Percentiles rank a stretch among this genome's conserved stretches.
Evolutionary conservation across 2,888 invertebrate genomes (phyloP).

Genomic region (Hanleya hanleyi): DNA sequence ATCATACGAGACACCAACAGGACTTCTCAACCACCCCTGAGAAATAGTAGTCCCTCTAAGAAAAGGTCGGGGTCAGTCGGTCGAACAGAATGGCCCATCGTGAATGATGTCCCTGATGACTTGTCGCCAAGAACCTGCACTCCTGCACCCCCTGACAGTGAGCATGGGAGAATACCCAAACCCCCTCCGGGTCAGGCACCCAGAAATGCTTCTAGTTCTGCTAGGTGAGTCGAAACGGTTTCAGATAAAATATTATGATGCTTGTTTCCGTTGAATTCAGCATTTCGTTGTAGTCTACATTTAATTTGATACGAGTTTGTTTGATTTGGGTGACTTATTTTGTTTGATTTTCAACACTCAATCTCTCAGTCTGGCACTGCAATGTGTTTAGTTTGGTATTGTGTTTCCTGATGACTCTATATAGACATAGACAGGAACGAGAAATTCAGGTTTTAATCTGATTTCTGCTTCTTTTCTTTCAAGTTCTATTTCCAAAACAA

Average conservation of each 20-base stretch:
- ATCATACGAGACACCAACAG: not conserved
- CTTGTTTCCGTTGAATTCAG: not conserved
- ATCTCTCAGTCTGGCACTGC: not conserved
- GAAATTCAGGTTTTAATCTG: no score
- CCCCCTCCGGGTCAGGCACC: conserved; percentile 66
- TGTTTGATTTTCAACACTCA: not conserved
- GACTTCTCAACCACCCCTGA: not conserved
- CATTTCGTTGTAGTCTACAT: not conserved
- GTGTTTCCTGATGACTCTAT: not conserved
- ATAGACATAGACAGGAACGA: no score
- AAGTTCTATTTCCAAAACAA: no score
- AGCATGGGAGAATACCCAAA: conserved; percentile 51
- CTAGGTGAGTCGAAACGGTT: conserved; percentile 52
- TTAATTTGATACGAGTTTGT: not conserved
- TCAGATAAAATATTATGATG: not conserved
- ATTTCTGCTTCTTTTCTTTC: no score
- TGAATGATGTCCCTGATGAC: not conserved
- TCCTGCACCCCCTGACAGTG: conserved; percentile 9
- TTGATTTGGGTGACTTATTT: not conserved
- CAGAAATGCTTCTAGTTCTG: conserved; percentile 55
- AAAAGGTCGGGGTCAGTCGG: not conserved
- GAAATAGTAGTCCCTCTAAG: not conserved
- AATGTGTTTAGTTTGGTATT: not conserved
- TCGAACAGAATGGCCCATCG: not conserved
- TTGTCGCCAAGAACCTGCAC: not conserved